Base-by-base conservation (phyloP, 2,888 invertebrate genomes). In the Eudasyphora cyanicolor region DNA sequence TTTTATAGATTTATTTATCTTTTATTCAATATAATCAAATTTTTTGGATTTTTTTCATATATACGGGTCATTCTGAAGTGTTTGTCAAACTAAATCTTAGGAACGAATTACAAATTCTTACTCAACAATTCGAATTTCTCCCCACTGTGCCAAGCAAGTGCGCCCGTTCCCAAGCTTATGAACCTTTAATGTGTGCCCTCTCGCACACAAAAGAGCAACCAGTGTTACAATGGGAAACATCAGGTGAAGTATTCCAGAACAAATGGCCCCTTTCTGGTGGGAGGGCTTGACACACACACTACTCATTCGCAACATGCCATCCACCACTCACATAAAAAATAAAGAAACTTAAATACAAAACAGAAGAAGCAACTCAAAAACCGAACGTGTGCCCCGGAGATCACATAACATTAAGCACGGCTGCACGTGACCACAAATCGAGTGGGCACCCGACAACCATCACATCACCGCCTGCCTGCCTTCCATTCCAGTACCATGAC, bases 341-440 rank as follows among this genome's bases (percentile, higher is more conserved):
- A n/a, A 14, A 49, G 8, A 27, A 21, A 27, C 69, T 38, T 2
- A 57, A 45, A 73, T 38, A 35, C 57, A 49, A 67, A 49, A 38
- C n/a, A 57, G 2, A 57, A 60, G 24, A n/a, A 77, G 69, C 38
- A 62, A 77, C 42, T 19, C 19, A n/a, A n/a, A 51, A 83, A 62
- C 76, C 71, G 54, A 54, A 81, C 84, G 84, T 84, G 84, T 84
- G 84, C 81, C 76, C 71, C 73, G 42, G 24, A 69, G 84, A 84
- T 84, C 84, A 84, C 84, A 84, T 81, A 82, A 85, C 85, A 85
- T 85, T 79, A 86, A 29, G 60, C 24, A 42, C 70, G 71, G 82
- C 54, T 86, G 85, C 86, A 86, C 86, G 86, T 86, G 86, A 85
- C 85, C 86, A 85, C 81, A 84, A 84, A 69, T 76, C 76, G 78